phyloP scores from a whole-genome alignment of 2,888 invertebrate species.

The Drosophila limbata region DNA sequence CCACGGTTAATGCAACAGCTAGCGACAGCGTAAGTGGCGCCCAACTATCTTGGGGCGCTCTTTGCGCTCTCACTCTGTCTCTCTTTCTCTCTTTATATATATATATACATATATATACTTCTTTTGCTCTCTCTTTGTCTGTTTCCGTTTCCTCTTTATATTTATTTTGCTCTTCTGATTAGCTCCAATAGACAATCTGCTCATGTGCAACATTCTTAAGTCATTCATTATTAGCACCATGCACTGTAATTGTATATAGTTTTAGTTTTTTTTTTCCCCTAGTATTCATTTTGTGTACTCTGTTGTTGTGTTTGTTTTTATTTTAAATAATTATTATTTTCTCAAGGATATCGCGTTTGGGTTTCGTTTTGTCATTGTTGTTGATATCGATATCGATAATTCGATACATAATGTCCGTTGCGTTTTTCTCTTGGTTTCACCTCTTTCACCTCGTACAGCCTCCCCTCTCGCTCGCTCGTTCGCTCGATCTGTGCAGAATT shows the following conservation, averaged over 20 bases:
- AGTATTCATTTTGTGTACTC: constrained; percentile 8
- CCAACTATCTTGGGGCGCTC: constrained; percentile 30
- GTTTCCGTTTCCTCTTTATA: constrained; percentile 37
- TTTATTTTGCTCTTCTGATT: constrained; percentile 10
- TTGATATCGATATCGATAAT: constrained; percentile 15
- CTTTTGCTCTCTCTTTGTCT: constrained; percentile 22
- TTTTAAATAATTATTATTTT: neutral
- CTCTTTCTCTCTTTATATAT: constrained; percentile 32
- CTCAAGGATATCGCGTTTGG: constrained; percentile 27
- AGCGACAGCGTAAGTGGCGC: constrained; percentile 75
- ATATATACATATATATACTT: constrained; percentile 18
- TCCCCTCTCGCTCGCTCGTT: neutral
- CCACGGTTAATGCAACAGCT: constrained; percentile 55
- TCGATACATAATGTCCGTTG: neutral
- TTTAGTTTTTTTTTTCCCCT: constrained; percentile 9
- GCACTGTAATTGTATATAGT: constrained; percentile 6
- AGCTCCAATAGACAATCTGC: constrained; percentile 8
- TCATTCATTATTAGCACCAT: constrained; percentile 12
- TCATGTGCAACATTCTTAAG: constrained; percentile 7
- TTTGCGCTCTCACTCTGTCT: constrained; percentile 45
- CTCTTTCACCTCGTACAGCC: constrained; percentile 1
- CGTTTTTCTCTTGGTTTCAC: constrained; percentile 4
- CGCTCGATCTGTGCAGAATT: constrained; percentile 4
- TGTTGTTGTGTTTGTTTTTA: constrained; percentile 15
- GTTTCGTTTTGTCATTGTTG: constrained; percentile 36